Evolutionary conservation across 2,888 invertebrate genomes (phyloP).

Genomic region (Thereva unica): DNA sequence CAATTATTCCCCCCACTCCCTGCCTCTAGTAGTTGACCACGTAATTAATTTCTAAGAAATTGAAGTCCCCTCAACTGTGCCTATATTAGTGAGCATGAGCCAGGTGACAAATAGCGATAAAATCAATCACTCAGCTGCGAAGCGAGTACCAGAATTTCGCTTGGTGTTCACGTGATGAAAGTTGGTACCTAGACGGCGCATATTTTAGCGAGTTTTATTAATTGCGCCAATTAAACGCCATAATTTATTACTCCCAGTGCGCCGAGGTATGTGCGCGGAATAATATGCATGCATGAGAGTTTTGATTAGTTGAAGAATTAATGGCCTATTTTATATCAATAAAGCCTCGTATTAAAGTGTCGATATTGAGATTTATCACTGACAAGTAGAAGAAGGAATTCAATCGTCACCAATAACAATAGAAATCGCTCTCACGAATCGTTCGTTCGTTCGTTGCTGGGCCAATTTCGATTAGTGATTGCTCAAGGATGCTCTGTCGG

Average conservation of each 20-base stretch:
- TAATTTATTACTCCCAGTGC: constrained; percentile 18
- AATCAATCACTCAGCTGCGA: constrained; percentile 21
- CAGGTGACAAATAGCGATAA: constrained; percentile 1
- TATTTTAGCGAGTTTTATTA: constrained; percentile 26
- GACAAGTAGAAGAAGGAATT: constrained; percentile 18
- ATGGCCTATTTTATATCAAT: constrained; percentile 18
- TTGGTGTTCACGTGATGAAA: constrained; percentile 11
- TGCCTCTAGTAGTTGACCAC: no score
- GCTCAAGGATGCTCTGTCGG: no score
- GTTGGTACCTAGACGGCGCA: constrained; percentile 7
- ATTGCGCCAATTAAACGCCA: constrained; percentile 24
- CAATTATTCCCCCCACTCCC: no score
- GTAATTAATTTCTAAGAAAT: no score
- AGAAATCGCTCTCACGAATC: neutral
- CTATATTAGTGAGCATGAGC: no score
- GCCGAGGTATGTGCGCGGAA: neutral
- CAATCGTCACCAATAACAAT: constrained; percentile 1
- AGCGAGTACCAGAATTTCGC: constrained; percentile 13
- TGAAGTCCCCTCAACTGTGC: no score
- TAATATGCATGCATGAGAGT: constrained; percentile 11
- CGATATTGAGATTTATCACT: constrained; percentile 27
- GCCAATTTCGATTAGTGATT: no score
- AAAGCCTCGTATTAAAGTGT: constrained; percentile 24
- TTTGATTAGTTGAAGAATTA: constrained; percentile 18
- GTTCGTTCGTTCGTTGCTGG: no score